Evolutionary conservation across 2,797 vertebrate genomes (phyloP), one percentile per base, ranked within the genome.

Genomic region (Psittacula derbiana): DNA sequence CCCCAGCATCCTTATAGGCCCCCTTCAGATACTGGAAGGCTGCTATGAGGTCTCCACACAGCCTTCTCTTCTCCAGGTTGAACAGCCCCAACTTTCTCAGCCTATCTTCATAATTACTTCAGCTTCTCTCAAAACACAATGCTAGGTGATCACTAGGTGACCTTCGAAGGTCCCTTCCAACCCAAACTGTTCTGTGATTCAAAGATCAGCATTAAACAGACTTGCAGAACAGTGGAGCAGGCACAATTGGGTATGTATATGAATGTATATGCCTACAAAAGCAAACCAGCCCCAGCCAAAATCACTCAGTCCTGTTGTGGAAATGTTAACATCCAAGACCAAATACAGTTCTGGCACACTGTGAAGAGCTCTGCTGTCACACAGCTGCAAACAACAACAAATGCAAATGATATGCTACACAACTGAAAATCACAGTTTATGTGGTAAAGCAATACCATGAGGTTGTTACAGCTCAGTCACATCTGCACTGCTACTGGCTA

Each of bases 341-440:
- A 74, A 41, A 80, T 19, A 46, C 21, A 64, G 40, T 28, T 71
- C 58, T 81, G 83, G 41, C 46, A 84, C 23, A 55, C 40, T 30
- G 41, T 57, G 50, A 88, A 81, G 28, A 61, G 38, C 30, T 53
- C 64, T 72, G 50, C n/a, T 88, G 53, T 80, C 50, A 47, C 58
- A 55, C 33, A 88, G 60, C 55, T 88, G 44, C 62, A 94, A 90
- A 72, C 49, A 93, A 70, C 55, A 91, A 55, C 41, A 94, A 79
- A 83, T 60, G 57, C 16, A 80, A 78, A 67, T 15, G 1, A 50
- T 49, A 61, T 1, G 11, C 52, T 67, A 31, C 14, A n/a, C 27
- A 65, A 25, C 76, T 43, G 47, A 88, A 93, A 95, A 87, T 73
- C 64, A 95, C 62, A 73, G 28, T 67, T 95, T 81, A 53, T 69